Percentiles rank a stretch among this genome's conserved stretches.
These are phyloP conservation scores for Leptobrachium leishanense DNA, from an alignment of 2,113 vertebrate species.

Conservation along the genomic window DNA sequence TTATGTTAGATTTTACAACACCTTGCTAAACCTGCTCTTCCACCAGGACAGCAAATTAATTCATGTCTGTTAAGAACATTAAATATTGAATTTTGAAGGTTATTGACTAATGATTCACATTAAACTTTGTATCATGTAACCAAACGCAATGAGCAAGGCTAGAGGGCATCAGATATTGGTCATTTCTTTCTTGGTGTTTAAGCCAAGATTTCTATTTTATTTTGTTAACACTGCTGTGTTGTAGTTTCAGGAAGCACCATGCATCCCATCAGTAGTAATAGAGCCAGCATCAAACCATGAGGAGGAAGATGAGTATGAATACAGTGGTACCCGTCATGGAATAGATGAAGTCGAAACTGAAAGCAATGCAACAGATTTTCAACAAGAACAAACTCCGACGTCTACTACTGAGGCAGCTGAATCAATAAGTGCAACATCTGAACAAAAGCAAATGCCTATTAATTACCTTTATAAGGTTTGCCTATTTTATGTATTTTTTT, in stretches of 20 bases:
- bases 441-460: constrained; percentile 63
- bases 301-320: constrained; percentile 78
- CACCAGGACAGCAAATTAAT: too few species aligned
- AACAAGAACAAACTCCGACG: constrained; percentile 49
- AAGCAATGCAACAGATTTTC: constrained; percentile 57
- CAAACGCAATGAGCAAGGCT: too few species aligned
- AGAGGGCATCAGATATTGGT: too few species aligned
- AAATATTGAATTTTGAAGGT: too few species aligned
- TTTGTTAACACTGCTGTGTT: neutral
- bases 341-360: constrained; percentile 47
- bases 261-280: constrained; percentile 90
- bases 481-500: too few species aligned
- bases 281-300: constrained; percentile 95
- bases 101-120: too few species aligned
- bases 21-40: too few species aligned
- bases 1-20: too few species aligned
- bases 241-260: constrained; percentile 75
- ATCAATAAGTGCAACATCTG: constrained; percentile 51
- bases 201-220: neutral
- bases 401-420: constrained; percentile 30
- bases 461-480: constrained; percentile 87
- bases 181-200: neutral
- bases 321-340: constrained; percentile 26
- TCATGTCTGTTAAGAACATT: too few species aligned
- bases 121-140: too few species aligned